These are phyloP conservation scores for Coranthus polyacanthus DNA, from an alignment of 2,797 vertebrate genomes.

Conservation along the genomic window DNA sequence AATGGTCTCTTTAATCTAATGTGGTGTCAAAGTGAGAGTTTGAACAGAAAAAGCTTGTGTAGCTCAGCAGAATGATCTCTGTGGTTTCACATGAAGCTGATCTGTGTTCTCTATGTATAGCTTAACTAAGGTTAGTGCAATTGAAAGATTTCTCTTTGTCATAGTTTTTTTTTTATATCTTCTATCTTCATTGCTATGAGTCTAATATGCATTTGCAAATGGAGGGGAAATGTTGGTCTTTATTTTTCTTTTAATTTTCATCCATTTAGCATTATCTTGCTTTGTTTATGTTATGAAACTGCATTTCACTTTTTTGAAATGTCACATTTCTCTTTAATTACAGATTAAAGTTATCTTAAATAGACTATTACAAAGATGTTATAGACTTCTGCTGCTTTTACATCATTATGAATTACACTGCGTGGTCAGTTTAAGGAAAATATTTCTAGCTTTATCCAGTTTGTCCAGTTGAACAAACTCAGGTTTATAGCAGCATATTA, in stretches of 20 bases:
- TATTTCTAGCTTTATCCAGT: slow-evolving; percentile 60
- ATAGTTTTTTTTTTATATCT: slow-evolving; percentile 22
- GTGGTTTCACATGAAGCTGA: slow-evolving; percentile 1
- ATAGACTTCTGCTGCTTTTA: slow-evolving; percentile 57
- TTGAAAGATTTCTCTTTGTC: slow-evolving; percentile 33
- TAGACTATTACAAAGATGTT: slow-evolving; percentile 32
- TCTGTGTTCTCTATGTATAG: neutral
- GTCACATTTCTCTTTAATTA: slow-evolving; percentile 7
- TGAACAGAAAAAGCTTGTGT: slow-evolving; percentile 8
- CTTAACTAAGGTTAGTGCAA: slow-evolving; percentile 13
- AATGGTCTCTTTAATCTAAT: slow-evolving; percentile 8
- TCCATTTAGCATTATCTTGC: neutral
- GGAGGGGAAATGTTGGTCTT: slow-evolving; percentile 20
- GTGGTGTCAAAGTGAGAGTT: slow-evolving; percentile 22
- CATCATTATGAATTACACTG: slow-evolving; percentile 21
- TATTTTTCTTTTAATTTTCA: slow-evolving; percentile 22
- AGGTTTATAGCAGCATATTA: slow-evolving; percentile 44
- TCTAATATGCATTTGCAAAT: slow-evolving; percentile 22
- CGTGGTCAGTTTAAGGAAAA: slow-evolving; percentile 32
- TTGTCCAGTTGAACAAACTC: slow-evolving; percentile 68
- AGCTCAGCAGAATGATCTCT: slow-evolving; percentile 20
- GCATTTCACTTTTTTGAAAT: slow-evolving; percentile 45
- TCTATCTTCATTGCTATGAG: slow-evolving; percentile 9
- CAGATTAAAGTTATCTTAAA: slow-evolving; percentile 7
- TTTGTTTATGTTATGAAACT: slow-evolving; percentile 29